These are phyloP conservation scores for Heliangelus exortis DNA, from an alignment of 2,797 vertebrate species.

Conservation along the genomic window DNA sequence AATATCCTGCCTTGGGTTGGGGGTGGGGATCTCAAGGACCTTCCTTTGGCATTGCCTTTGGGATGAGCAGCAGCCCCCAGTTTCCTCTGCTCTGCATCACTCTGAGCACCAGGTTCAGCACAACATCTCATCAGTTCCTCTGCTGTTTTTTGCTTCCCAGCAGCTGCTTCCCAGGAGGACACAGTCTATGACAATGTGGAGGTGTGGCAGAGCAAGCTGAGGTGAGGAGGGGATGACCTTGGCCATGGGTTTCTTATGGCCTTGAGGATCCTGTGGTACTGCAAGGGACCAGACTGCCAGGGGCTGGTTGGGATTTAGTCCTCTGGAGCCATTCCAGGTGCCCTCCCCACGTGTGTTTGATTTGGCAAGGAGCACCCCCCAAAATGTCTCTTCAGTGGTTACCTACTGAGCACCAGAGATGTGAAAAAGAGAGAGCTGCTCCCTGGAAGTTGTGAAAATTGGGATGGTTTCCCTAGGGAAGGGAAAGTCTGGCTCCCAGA, in stretches of 20 bases:
- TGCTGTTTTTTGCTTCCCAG: constrained; percentile 30
- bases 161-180: constrained; percentile 47
- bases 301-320: background rate
- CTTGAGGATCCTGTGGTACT: background rate
- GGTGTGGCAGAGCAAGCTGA: constrained; percentile 11
- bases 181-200: constrained; percentile 53
- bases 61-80: background rate
- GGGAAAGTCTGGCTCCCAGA: background rate
- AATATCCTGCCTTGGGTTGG: background rate
- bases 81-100: background rate
- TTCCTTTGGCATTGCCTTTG: background rate
- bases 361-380: background rate
- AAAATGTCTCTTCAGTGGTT: background rate
- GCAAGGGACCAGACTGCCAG: background rate
- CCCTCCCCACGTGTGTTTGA: background rate
- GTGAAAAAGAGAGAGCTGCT: background rate
- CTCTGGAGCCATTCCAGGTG: background rate
- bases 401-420: background rate
- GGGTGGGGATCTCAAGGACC: accelerated
- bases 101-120: background rate
- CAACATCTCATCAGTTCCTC: background rate
- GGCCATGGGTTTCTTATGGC: background rate
- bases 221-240: constrained; percentile 54
- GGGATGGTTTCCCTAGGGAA: constrained; percentile 24
- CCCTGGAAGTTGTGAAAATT: background rate